These are phyloP conservation scores for Scaptomyza reducta DNA, from an alignment of 2,888 invertebrate species.

Conservation along the genomic window DNA sequence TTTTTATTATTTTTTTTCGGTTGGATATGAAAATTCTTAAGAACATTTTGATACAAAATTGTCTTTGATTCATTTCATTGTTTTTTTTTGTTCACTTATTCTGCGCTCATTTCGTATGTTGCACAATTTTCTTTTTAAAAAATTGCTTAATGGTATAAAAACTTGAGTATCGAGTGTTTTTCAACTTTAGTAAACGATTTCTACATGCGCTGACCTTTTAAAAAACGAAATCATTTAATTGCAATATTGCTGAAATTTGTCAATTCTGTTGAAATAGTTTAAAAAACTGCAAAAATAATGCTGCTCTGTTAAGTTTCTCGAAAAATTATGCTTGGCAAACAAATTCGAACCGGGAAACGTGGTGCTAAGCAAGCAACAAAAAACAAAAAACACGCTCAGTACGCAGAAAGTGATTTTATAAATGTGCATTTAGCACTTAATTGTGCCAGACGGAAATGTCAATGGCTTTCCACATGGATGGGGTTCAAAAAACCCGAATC, in stretches of 20 bases:
- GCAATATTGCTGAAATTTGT: conserved; percentile 17
- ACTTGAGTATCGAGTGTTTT: conserved; percentile 8
- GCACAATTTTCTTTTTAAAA: not conserved
- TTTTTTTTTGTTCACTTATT: not conserved
- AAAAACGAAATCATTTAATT: conserved; percentile 9
- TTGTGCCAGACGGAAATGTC: conserved; percentile 42
- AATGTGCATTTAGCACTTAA: conserved; percentile 37
- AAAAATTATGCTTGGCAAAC: too few species aligned
- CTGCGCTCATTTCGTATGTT: conserved; percentile 15
- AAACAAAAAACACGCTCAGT: conserved; percentile 44
- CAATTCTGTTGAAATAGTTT: conserved; percentile 33
- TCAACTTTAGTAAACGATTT: not conserved
- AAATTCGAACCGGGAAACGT: too few species aligned
- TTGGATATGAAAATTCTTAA: too few species aligned
- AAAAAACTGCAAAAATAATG: conserved; percentile 40
- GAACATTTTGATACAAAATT: not conserved
- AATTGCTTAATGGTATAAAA: not conserved
- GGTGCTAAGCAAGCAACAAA: too few species aligned
- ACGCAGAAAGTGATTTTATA: conserved; percentile 28
- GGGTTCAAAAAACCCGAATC: conserved; percentile 61
- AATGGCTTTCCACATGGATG: conserved; percentile 52
- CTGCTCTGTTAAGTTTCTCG: too few species aligned
- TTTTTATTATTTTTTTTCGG: not conserved
- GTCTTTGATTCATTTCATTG: not conserved
- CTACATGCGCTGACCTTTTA: conserved; percentile 17